Evolutionary conservation across 2,113 vertebrate species (phyloP).

Genomic region (Elanoides forficatus): DNA sequence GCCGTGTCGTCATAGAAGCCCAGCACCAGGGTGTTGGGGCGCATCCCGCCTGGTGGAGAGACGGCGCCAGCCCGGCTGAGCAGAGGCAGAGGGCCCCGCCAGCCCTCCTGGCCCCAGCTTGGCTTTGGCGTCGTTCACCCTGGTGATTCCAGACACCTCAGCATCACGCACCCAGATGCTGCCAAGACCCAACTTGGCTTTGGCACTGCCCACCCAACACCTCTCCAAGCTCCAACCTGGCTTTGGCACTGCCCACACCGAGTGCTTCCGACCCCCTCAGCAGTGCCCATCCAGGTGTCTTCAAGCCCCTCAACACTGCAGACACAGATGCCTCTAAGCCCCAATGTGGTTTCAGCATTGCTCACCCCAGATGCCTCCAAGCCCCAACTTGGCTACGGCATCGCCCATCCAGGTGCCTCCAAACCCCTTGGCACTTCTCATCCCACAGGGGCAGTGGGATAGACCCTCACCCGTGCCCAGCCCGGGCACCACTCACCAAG

Average conservation of each 20-base stretch:
- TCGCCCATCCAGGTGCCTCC: neutral
- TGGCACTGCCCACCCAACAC: neutral
- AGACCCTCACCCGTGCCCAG: neutral
- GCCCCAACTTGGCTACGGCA: neutral
- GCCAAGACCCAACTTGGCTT: neutral
- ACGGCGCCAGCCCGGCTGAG: accelerated
- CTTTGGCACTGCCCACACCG: neutral
- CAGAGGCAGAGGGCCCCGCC: neutral
- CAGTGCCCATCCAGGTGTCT: neutral
- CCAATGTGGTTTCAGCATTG: accelerated
- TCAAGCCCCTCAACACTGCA: neutral
- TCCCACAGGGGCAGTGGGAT: accelerated
- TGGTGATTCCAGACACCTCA: neutral
- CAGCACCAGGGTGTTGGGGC: constrained; percentile 87
- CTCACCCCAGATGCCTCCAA: neutral
- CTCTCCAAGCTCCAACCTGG: neutral
- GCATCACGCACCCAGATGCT: neutral
- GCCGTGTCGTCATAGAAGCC: constrained; percentile 82
- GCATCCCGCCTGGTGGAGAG: constrained; percentile 83
- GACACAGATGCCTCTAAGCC: neutral
- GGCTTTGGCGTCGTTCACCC: neutral
- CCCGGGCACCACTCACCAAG: constrained; percentile 74
- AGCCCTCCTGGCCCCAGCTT: neutral
- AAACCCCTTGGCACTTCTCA: neutral
- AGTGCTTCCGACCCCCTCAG: neutral